A percentile compares a stretch with the other conserved stretches of the same genome.
Conservation (phyloP, 2,797 vertebrate species). For the Xenopus petersii region DNA sequence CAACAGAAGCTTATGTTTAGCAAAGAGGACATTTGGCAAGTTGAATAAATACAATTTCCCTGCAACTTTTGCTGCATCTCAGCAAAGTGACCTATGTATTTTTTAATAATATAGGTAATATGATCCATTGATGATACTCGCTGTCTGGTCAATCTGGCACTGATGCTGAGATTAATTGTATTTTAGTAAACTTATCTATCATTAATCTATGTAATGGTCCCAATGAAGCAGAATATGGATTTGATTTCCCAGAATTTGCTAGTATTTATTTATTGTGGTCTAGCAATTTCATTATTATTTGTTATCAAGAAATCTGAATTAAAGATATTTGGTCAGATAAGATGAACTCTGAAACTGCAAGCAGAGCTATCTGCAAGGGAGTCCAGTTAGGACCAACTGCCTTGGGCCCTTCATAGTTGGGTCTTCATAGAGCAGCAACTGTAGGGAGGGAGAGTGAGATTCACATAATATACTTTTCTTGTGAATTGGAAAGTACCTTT, state of each 20-base stretch:
- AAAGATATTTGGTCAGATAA: neutral
- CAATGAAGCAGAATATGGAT: conserved; percentile 12
- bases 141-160: conserved; percentile 40
- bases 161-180: conserved; percentile 49
- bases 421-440: too few species aligned
- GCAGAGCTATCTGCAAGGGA: too few species aligned
- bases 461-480: too few species aligned
- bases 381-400: too few species aligned
- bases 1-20: conserved; percentile 51
- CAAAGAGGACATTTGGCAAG: conserved; percentile 51
- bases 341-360: too few species aligned
- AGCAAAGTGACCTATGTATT: conserved; percentile 46
- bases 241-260: conserved; percentile 32
- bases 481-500: too few species aligned
- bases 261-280: conserved; percentile 29
- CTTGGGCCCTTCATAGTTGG: too few species aligned
- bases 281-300: neutral
- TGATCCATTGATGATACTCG: conserved; percentile 43
- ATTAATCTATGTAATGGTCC: conserved; percentile 19
- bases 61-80: conserved; percentile 44
- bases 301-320: neutral
- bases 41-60: conserved; percentile 58
- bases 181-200: conserved; percentile 35
- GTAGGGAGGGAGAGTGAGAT: too few species aligned
- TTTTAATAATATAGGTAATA: conserved; percentile 53